Percentiles rank a stretch among this genome's conserved stretches.
Conservation (phyloP, 2,113 vertebrate genomes). For the Calyptommatus sinebrachiatus region DNA sequence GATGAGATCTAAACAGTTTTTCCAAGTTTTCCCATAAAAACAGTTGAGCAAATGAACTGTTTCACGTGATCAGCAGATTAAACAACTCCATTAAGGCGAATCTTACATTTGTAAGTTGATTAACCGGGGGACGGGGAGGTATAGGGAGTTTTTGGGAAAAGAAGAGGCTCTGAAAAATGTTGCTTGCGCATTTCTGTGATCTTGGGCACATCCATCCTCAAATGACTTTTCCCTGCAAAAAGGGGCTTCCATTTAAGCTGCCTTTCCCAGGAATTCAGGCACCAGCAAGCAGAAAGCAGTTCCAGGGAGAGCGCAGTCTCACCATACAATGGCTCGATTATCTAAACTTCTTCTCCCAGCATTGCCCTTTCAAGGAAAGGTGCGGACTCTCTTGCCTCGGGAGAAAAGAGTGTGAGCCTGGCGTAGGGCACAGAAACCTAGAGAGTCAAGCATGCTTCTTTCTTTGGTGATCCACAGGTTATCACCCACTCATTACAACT, state of each 20-base stretch:
- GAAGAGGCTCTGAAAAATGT: no score
- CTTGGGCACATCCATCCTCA: not conserved
- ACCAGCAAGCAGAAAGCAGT: no score
- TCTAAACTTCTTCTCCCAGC: not conserved
- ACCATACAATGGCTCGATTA: slow-evolving; percentile 9
- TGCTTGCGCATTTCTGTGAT: not conserved
- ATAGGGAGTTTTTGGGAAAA: no score
- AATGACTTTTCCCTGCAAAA: slow-evolving; percentile 1
- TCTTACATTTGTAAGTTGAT: not conserved
- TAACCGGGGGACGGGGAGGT: no score
- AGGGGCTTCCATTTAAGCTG: not conserved
- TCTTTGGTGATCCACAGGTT: not conserved
- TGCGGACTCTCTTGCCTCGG: slow-evolving; percentile 7
- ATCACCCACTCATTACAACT: not conserved
- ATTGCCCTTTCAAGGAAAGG: slow-evolving; percentile 9
- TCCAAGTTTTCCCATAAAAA: no score
- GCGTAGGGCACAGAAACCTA: not conserved
- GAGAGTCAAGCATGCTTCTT: not conserved
- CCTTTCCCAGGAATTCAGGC: not conserved
- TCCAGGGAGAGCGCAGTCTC: no score
- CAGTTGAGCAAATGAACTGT: no score
- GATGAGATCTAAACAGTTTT: no score
- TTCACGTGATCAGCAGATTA: no score
- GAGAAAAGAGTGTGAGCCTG: not conserved
- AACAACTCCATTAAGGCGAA: no score